Evolutionary conservation across 2,888 invertebrate genomes (phyloP).

Genomic region (Phaonia tiefii): DNA sequence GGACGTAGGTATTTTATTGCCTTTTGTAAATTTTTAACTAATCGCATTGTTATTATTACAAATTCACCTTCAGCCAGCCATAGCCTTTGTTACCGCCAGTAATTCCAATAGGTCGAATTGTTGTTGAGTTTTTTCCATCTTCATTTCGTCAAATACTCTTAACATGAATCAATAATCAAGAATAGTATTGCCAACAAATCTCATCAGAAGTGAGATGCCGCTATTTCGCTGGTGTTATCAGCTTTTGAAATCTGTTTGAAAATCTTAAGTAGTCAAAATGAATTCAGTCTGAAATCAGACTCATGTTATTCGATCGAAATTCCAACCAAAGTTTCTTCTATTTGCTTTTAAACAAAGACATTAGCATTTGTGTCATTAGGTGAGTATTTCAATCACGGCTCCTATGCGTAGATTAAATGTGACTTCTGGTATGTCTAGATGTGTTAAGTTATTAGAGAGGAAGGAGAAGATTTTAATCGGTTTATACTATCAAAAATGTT

Average conservation of each 20-base stretch:
- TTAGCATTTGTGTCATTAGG: slow-evolving; percentile 16
- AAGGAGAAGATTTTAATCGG: slow-evolving; percentile 57
- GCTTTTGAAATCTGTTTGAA: slow-evolving; percentile 27
- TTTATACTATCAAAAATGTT: slow-evolving; percentile 43
- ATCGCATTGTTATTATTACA: slow-evolving; percentile 60
- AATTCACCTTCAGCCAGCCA: slow-evolving; percentile 34
- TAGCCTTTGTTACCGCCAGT: neutral
- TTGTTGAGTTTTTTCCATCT: slow-evolving; percentile 20
- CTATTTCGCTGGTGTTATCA: slow-evolving; percentile 45
- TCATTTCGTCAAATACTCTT: slow-evolving; percentile 39
- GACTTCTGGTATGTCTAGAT: slow-evolving; percentile 24
- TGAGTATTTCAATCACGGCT: slow-evolving; percentile 38
- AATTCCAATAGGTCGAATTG: slow-evolving; percentile 13
- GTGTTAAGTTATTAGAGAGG: slow-evolving; percentile 31
- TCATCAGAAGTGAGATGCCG: neutral
- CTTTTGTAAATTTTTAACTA: slow-evolving; percentile 59
- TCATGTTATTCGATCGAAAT: slow-evolving; percentile 60
- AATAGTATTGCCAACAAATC: slow-evolving; percentile 42
- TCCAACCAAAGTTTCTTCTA: slow-evolving; percentile 38
- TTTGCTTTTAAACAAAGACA: slow-evolving; percentile 19
- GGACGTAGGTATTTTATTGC: slow-evolving; percentile 35
- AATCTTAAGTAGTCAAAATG: slow-evolving; percentile 47
- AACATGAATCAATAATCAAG: slow-evolving; percentile 43
- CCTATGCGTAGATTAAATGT: slow-evolving; percentile 24
- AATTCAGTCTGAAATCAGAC: slow-evolving; percentile 42